Evolutionary conservation across 1,140 invertebrate species (phyloP).

Genomic region (Coboldia fuscipes): DNA sequence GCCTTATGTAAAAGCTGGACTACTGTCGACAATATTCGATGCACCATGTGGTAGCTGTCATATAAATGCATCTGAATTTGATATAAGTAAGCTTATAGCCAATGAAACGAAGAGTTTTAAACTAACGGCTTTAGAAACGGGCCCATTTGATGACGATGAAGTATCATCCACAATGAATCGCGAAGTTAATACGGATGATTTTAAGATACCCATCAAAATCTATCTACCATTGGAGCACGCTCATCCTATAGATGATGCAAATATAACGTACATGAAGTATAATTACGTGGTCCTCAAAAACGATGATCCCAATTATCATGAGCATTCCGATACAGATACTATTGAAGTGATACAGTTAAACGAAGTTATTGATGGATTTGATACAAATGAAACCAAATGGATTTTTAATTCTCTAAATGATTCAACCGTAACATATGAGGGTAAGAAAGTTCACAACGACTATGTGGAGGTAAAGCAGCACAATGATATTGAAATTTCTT

Average conservation of each 20-base stretch:
- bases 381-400: no score
- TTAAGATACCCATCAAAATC: not conserved
- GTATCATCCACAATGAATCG: not conserved
- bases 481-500: no score
- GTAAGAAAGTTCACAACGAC: no score
- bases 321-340: not conserved
- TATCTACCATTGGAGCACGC: not conserved
- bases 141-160: not conserved
- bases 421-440: no score
- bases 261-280: not conserved
- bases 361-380: no score
- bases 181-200: not conserved
- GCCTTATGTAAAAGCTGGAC: constrained; percentile 2
- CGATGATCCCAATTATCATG: constrained; percentile 1
- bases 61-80: not conserved
- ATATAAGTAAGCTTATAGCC: not conserved
- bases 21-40: constrained; percentile 4
- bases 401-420: no score
- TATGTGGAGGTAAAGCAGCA: no score
- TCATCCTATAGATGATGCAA: not conserved
- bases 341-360: no score
- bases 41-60: constrained; percentile 1
- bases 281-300: constrained; percentile 1
- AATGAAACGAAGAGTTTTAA: not conserved
- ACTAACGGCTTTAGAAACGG: not conserved